phyloP scores from a whole-genome alignment of 2,797 vertebrate species.

The Sternarchorhynchus goeldii region DNA sequence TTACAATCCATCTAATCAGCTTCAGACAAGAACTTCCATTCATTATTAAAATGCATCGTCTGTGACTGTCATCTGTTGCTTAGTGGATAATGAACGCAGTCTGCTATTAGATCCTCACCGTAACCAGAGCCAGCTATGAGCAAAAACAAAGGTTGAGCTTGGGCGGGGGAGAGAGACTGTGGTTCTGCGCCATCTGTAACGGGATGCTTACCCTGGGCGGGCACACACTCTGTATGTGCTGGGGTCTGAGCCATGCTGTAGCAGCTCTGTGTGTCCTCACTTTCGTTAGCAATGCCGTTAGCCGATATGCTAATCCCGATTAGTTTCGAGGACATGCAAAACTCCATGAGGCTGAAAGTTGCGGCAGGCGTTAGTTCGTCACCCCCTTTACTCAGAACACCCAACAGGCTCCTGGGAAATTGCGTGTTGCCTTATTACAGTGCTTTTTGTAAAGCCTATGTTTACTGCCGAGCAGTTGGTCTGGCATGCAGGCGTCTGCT shows the following conservation, averaged over 20 bases:
- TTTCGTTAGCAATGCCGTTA: conserved; percentile 65
- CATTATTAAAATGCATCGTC: not conserved
- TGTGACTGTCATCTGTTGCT: not conserved
- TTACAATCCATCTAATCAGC: no score
- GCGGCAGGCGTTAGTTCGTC: conserved; percentile 4
- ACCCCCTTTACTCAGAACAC: conserved; percentile 11
- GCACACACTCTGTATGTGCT: conserved; percentile 32
- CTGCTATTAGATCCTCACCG: not conserved
- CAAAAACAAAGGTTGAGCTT: conserved; percentile 29
- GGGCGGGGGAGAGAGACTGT: conserved; percentile 18
- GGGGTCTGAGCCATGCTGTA: conserved; percentile 24
- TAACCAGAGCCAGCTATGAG: conserved; percentile 7
- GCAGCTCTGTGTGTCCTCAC: conserved; percentile 35
- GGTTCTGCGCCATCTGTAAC: conserved; percentile 58
- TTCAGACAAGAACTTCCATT: no score
- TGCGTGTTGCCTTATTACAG: not conserved
- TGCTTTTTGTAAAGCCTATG: not conserved
- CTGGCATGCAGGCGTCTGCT: not conserved
- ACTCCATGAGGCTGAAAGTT: not conserved
- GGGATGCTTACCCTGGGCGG: conserved; percentile 43
- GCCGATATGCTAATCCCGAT: conserved; percentile 55
- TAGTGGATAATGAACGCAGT: not conserved
- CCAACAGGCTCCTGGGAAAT: not conserved
- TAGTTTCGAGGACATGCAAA: conserved; percentile 32
- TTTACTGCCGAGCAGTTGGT: not conserved